phyloP scores from a whole-genome alignment of 2,888 invertebrate species.

The Incurvaria masculella region DNA sequence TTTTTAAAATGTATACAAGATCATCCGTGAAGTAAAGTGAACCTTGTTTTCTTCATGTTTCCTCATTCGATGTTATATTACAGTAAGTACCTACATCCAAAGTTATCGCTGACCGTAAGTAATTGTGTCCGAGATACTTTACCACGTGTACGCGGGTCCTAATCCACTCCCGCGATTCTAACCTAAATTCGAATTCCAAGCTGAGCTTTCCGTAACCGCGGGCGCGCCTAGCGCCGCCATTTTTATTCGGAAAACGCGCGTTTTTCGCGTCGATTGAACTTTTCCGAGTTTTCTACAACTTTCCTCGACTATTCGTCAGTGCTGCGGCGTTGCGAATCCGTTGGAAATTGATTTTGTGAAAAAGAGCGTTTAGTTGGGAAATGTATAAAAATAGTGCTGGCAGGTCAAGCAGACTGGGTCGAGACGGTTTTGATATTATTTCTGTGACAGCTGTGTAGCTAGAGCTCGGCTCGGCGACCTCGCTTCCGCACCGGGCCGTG shows the following conservation, averaged over 20 bases:
- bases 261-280: background rate
- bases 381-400: conserved; percentile 37
- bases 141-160: no score
- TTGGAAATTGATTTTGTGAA: conserved; percentile 1
- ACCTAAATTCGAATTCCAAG: conserved; percentile 51
- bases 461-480: no score
- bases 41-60: no score
- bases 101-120: no score
- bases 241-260: conserved; percentile 38
- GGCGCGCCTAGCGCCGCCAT: conserved; percentile 35
- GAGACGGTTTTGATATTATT: conserved; percentile 26
- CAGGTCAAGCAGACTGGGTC: conserved; percentile 19
- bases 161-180: conserved; percentile 35
- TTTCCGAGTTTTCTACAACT: background rate
- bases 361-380: conserved; percentile 10
- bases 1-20: no score
- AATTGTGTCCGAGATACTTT: no score
- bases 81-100: no score
- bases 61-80: no score
- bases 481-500: conserved; percentile 20
- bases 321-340: background rate
- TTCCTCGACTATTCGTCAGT: background rate
- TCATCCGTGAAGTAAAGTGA: no score
- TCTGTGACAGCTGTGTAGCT: conserved; percentile 31
- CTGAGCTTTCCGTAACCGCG: conserved; percentile 38